phyloP scores from a whole-genome alignment of 1,140 invertebrate genomes.

The Drosophila asahinai region DNA sequence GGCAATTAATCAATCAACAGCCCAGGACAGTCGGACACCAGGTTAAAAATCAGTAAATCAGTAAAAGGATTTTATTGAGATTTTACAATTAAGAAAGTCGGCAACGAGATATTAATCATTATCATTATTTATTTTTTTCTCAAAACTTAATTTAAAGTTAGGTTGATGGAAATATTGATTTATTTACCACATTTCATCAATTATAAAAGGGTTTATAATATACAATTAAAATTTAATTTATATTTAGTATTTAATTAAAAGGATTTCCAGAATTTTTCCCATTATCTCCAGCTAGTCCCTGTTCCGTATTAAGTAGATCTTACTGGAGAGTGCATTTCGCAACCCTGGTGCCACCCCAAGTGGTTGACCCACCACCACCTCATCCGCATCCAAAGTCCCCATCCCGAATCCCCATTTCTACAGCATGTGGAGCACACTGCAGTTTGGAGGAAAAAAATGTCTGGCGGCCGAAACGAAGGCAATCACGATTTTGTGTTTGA shows the following conservation, averaged over 20 bases:
- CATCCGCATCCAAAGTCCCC: neutral
- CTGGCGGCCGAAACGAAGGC: constrained; percentile 77
- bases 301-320: constrained; percentile 3
- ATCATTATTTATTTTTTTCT: neutral
- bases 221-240: too few relatives aligned
- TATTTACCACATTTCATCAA: too few relatives aligned
- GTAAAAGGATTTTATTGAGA: constrained; percentile 32
- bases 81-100: constrained; percentile 37
- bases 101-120: constrained; percentile 12
- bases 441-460: constrained; percentile 48
- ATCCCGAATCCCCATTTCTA: neutral
- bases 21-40: neutral
- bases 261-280: too few relatives aligned
- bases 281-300: neutral
- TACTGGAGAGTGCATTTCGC: constrained; percentile 20
- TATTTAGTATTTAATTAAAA: too few relatives aligned
- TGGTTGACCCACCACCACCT: constrained; percentile 12
- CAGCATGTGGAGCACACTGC: constrained; percentile 50
- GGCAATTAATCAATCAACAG: constrained; percentile 49
- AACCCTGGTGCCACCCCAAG: constrained; percentile 6
- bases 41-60: constrained; percentile 13
- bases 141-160: neutral
- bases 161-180: neutral
- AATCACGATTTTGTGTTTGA: constrained; percentile 81
- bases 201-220: too few relatives aligned